phyloP scores from a whole-genome alignment of 37 sponge, comb jelly and placozoan genomes.

The Aphrocallistes beatrix region DNA sequence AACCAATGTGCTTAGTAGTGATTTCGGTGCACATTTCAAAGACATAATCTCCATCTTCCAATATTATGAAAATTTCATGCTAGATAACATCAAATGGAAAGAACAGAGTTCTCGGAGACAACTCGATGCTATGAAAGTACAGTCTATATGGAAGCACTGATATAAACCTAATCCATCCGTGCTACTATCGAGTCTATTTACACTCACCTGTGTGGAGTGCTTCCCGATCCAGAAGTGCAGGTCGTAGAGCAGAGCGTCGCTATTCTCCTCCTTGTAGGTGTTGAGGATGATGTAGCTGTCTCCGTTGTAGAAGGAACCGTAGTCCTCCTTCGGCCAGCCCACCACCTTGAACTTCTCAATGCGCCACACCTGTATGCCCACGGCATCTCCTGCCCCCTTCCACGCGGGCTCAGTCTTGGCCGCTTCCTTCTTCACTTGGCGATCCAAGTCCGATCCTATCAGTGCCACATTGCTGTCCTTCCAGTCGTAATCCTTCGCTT shows the following conservation, averaged over 20 bases:
- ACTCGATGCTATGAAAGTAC: too few relatives aligned
- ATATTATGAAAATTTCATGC: too few relatives aligned
- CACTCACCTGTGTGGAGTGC: slow-evolving; percentile 58
- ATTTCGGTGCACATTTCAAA: neutral
- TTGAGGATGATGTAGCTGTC: slow-evolving; percentile 97
- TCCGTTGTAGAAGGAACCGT: slow-evolving; percentile 92
- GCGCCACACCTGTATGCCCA: slow-evolving; percentile 91
- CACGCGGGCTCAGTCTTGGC: slow-evolving; percentile 89
- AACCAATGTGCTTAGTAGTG: neutral
- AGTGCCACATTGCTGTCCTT: slow-evolving; percentile 94
- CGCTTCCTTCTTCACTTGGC: slow-evolving; percentile 78
- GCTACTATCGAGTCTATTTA: too few relatives aligned
- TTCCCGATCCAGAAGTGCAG: slow-evolving; percentile 97
- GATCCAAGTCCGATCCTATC: slow-evolving; percentile 74
- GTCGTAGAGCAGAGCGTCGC: slow-evolving; percentile 60
- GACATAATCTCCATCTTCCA: too few relatives aligned
- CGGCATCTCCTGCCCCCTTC: slow-evolving; percentile 68
- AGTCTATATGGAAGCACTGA: too few relatives aligned
- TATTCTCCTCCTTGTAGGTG: slow-evolving; percentile 70
- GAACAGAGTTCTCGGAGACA: too few relatives aligned
- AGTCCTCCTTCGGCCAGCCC: slow-evolving; percentile 74
- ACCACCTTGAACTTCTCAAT: slow-evolving; percentile 90
- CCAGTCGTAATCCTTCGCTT: slow-evolving; percentile 94
- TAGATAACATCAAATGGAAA: too few relatives aligned
- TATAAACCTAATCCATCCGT: neutral